phyloP scores from a whole-genome alignment of 2,888 invertebrate species.

The Nomada fabriciana region DNA sequence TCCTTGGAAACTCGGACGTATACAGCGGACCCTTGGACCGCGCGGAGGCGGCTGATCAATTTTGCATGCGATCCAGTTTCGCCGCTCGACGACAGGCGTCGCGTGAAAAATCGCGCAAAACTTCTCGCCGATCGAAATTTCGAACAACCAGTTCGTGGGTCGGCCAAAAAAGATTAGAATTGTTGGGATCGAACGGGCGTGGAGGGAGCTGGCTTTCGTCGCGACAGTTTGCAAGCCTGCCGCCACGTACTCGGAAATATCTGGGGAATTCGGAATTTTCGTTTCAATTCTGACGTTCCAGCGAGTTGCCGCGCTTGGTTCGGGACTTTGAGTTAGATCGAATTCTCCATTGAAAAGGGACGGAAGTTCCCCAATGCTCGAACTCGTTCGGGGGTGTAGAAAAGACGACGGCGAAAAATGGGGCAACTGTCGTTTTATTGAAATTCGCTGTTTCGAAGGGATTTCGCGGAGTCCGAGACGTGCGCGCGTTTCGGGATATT shows the following conservation, averaged over 20 bases:
- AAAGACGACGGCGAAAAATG: conserved; percentile 13
- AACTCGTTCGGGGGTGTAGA: neutral
- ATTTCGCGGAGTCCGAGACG: neutral
- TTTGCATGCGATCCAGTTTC: conserved; percentile 60
- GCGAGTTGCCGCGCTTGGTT: conserved; percentile 33
- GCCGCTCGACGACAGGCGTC: neutral
- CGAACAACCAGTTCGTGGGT: neutral
- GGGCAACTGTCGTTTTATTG: conserved; percentile 26
- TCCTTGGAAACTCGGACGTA: neutral
- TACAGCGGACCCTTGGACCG: conserved; percentile 39
- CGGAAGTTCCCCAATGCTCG: conserved; percentile 30
- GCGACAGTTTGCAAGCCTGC: conserved; percentile 34
- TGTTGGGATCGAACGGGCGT: neutral
- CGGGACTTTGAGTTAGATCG: conserved; percentile 48
- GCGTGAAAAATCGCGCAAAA: conserved; percentile 34
- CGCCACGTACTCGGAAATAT: conserved; percentile 44
- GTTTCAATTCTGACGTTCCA: conserved; percentile 38
- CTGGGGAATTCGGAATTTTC: conserved; percentile 59
- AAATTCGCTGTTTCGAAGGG: conserved; percentile 8
- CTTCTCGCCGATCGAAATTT: conserved; percentile 40
- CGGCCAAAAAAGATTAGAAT: neutral
- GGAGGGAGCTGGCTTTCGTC: neutral
- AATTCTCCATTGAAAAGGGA: conserved; percentile 48
- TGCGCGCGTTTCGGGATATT: neutral
- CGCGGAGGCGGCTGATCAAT: conserved; percentile 47